A percentile compares a stretch with the other conserved stretches of the same genome.
Evolutionary conservation across 2,113 vertebrate species (phyloP).

Genomic region (Melanerpes formicivorus): DNA sequence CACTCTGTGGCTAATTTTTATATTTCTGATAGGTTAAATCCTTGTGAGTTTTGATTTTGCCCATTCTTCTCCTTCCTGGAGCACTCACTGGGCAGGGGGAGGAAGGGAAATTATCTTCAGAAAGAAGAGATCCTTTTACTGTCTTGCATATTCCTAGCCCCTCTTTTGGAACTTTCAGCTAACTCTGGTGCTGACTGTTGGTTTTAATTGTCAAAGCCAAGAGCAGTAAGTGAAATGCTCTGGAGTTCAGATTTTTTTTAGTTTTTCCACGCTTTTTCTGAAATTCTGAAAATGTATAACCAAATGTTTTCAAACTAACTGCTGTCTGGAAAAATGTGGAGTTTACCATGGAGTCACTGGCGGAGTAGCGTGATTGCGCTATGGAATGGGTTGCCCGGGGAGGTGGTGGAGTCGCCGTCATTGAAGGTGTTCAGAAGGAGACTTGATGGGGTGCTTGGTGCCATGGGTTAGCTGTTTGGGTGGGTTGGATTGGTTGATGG

Average conservation of each 20-base stretch:
- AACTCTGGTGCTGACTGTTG: not conserved
- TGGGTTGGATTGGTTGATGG: too few relatives aligned
- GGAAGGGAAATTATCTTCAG: not conserved
- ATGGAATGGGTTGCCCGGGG: too few relatives aligned
- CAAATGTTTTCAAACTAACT: not conserved
- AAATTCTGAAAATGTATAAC: not conserved
- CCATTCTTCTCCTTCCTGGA: not conserved
- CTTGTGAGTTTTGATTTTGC: not conserved
- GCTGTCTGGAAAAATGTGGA: not conserved
- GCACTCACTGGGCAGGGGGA: rapidly evolving
- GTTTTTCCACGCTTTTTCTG: not conserved
- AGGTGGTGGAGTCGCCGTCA: too few relatives aligned
- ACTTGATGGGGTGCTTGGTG: too few relatives aligned
- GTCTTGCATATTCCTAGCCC: not conserved
- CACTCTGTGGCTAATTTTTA: not conserved
- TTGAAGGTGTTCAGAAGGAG: too few relatives aligned
- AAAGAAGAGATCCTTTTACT: not conserved
- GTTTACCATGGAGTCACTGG: not conserved
- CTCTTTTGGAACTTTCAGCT: not conserved
- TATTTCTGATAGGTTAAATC: not conserved
- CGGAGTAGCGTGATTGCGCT: not conserved
- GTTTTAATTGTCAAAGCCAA: not conserved
- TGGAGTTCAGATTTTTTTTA: rapidly evolving
- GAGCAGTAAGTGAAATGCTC: not conserved
- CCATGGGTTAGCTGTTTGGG: too few relatives aligned